A percentile compares a stretch with the other conserved stretches of the same genome.
Evolutionary conservation across 2,797 vertebrate genomes (phyloP).

Genomic region (Syndactyla subalaris): DNA sequence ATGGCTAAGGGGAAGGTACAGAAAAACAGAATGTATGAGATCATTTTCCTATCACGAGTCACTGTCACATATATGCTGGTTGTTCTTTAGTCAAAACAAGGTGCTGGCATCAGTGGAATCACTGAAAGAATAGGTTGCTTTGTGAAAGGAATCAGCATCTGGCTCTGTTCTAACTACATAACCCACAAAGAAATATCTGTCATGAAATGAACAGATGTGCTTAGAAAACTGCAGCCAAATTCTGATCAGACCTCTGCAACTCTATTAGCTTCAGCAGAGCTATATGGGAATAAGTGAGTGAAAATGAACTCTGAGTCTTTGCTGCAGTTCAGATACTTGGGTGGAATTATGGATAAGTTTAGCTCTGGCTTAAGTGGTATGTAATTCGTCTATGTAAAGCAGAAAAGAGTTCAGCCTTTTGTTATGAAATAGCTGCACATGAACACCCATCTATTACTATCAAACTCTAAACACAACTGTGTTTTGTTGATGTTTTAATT

Average conservation of each 20-base stretch:
- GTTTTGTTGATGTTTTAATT: slow-evolving; percentile 5
- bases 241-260: background rate
- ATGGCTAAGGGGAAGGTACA: background rate
- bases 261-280: background rate
- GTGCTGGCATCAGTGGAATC: background rate
- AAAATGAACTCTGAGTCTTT: background rate
- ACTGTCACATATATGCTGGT: background rate
- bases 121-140: background rate
- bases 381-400: background rate
- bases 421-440: background rate
- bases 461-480: background rate
- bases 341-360: background rate
- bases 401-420: background rate
- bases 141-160: background rate
- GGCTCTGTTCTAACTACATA: background rate
- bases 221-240: background rate
- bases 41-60: background rate
- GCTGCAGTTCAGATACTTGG: background rate
- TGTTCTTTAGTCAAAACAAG: background rate
- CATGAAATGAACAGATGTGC: background rate
- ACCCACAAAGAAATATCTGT: background rate
- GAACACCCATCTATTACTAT: background rate
- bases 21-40: background rate
- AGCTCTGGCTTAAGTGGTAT: background rate
- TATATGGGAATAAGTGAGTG: background rate